Evolutionary conservation across 2,888 invertebrate species (phyloP).

Genomic region (Harpalus rufipes): DNA sequence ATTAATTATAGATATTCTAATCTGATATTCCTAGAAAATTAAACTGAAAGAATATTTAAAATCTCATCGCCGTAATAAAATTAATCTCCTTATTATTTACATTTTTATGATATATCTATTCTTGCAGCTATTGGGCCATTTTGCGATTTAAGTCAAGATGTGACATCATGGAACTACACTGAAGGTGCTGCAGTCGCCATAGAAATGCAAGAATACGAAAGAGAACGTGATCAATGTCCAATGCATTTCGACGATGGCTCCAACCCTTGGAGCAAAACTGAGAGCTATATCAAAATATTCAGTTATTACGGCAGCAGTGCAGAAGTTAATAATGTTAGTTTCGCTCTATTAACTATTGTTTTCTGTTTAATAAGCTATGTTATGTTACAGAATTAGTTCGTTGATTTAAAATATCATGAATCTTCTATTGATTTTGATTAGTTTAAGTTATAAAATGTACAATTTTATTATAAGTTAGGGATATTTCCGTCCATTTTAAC

Average conservation of each 20-base stretch:
- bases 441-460: constrained; percentile 42
- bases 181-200: constrained; percentile 96
- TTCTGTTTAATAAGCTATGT: constrained; percentile 42
- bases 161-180: constrained; percentile 91
- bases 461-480: constrained; percentile 33
- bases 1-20: too few species aligned
- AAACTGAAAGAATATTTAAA: too few species aligned
- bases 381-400: constrained; percentile 56
- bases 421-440: constrained; percentile 41
- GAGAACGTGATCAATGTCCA: constrained; percentile 97
- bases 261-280: constrained; percentile 89
- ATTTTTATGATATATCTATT: neutral
- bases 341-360: constrained; percentile 32
- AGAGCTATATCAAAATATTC: constrained; percentile 87
- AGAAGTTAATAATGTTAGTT: constrained; percentile 49
- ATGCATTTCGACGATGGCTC: constrained; percentile 98
- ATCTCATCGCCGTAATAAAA: too few species aligned
- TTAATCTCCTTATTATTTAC: too few species aligned
- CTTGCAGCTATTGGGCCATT: constrained; percentile 93
- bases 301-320: constrained; percentile 79
- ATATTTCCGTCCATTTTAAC: constrained; percentile 56
- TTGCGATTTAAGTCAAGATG: constrained; percentile 93
- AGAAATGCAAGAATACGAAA: constrained; percentile 94
- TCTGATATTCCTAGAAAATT: too few species aligned
- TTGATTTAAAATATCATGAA: constrained; percentile 10